These are phyloP conservation scores for Mormyrus lacerda DNA, from an alignment of 2,113 vertebrate genomes.

Conservation along the genomic window DNA sequence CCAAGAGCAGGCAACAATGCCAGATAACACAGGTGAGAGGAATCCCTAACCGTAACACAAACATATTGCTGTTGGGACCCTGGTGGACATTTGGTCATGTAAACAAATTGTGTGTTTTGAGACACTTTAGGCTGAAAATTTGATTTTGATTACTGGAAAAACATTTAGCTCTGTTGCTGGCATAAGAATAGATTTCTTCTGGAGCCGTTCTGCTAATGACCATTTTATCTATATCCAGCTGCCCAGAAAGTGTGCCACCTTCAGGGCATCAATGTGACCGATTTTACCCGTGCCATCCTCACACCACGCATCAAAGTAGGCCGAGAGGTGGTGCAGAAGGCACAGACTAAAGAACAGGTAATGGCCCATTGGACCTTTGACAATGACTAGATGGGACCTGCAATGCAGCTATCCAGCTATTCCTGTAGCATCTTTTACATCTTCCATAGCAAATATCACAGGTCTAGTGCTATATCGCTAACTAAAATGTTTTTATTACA, in stretches of 20 bases:
- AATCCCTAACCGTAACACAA: neutral
- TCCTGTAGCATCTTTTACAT: neutral
- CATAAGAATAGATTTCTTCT: neutral
- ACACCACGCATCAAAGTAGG: constrained; percentile 86
- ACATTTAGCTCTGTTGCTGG: neutral
- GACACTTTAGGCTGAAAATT: neutral
- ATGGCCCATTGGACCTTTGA: neutral
- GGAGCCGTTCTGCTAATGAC: neutral
- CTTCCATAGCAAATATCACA: neutral
- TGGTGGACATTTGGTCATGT: neutral
- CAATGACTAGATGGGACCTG: neutral
- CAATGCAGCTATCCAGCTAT: neutral
- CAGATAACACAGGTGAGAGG: constrained; percentile 73
- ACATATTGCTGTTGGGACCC: neutral
- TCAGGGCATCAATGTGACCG: constrained; percentile 78
- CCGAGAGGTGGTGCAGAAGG: constrained; percentile 80
- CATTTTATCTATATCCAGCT: constrained; percentile 46
- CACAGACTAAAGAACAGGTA: constrained; percentile 87
- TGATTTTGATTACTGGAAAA: neutral
- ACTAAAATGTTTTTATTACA: neutral
- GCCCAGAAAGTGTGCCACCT: constrained; percentile 85
- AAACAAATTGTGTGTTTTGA: neutral
- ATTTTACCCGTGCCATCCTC: constrained; percentile 78
- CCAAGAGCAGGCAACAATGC: constrained; percentile 84
- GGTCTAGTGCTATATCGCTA: neutral